Evolutionary conservation across 1,140 invertebrate genomes (phyloP).

Genomic region (Charaxes varanes): DNA sequence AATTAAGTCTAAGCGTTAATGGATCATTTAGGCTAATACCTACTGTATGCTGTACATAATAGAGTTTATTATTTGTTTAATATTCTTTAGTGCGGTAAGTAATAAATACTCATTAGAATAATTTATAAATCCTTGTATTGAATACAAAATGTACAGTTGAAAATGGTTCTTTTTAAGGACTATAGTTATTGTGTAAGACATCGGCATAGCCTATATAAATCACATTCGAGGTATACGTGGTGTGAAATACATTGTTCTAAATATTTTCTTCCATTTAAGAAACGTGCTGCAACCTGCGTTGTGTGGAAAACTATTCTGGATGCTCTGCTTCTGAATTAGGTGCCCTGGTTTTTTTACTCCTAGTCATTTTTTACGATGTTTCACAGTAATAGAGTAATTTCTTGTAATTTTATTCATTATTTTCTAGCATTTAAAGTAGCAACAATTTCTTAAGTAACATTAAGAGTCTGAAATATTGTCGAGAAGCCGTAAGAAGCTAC

Average conservation of each 20-base stretch:
- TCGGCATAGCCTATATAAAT: constrained; percentile 31
- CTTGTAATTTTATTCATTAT: no score
- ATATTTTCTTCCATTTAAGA: no score
- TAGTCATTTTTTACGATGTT: constrained; percentile 44
- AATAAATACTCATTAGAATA: constrained; percentile 15
- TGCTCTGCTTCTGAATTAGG: no score
- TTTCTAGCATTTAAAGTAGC: no score
- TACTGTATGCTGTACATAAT: constrained; percentile 20
- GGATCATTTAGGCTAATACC: constrained; percentile 10
- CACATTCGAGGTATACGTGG: constrained; percentile 28
- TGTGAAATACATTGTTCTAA: no score
- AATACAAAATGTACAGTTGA: constrained; percentile 44
- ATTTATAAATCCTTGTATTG: constrained; percentile 28
- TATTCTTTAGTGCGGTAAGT: constrained; percentile 13
- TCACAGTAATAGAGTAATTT: no score
- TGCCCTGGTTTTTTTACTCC: no score
- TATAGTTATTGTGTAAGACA: constrained; percentile 13
- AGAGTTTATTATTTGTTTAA: constrained; percentile 17
- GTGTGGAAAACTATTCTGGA: no score
- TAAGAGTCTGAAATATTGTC: no score
- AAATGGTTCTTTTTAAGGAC: constrained; percentile 19
- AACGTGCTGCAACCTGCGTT: no score
- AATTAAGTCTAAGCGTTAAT: constrained; percentile 17
- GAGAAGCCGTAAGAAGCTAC: no score
- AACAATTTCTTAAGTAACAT: no score